Percentiles rank a stretch among this genome's conserved stretches.
phyloP scores from a whole-genome alignment of 2,888 invertebrate species.

The Spisula solida region DNA sequence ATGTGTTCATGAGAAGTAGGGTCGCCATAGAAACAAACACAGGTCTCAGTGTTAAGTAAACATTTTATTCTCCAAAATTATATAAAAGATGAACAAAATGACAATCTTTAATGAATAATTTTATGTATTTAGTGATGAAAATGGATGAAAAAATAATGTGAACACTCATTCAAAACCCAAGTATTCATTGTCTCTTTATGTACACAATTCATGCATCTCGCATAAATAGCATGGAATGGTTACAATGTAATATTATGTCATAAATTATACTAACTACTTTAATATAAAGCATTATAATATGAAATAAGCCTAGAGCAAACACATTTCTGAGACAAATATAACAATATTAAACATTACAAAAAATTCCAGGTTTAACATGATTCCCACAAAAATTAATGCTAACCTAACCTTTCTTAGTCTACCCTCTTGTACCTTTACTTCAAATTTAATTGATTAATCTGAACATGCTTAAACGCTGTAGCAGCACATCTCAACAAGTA shows the following conservation, averaged over 20 bases:
- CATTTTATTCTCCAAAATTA: slow-evolving; percentile 60
- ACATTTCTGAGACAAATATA: background rate
- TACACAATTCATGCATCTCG: slow-evolving; percentile 42
- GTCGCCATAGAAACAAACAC: slow-evolving; percentile 8
- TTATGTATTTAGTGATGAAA: background rate
- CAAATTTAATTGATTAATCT: too few species aligned
- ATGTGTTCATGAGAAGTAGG: too few species aligned
- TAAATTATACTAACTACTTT: slow-evolving; percentile 32
- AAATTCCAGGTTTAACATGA: too few species aligned
- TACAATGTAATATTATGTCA: slow-evolving; percentile 28
- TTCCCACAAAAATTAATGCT: too few species aligned
- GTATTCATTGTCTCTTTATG: slow-evolving; percentile 25
- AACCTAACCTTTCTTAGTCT: too few species aligned
- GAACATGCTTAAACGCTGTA: too few species aligned
- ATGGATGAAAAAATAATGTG: slow-evolving; percentile 22
- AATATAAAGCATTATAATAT: slow-evolving; percentile 17
- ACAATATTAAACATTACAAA: background rate
- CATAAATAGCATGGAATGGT: slow-evolving; percentile 41
- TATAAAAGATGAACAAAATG: slow-evolving; percentile 47
- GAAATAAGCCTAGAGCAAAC: background rate
- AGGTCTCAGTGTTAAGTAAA: slow-evolving; percentile 35
- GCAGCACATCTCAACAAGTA: too few species aligned
- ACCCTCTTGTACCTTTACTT: too few species aligned
- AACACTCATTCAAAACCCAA: background rate
- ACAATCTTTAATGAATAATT: slow-evolving; percentile 31